phyloP scores from a whole-genome alignment of 2,888 invertebrate genomes.

The Lasioglossum pauxillum region DNA sequence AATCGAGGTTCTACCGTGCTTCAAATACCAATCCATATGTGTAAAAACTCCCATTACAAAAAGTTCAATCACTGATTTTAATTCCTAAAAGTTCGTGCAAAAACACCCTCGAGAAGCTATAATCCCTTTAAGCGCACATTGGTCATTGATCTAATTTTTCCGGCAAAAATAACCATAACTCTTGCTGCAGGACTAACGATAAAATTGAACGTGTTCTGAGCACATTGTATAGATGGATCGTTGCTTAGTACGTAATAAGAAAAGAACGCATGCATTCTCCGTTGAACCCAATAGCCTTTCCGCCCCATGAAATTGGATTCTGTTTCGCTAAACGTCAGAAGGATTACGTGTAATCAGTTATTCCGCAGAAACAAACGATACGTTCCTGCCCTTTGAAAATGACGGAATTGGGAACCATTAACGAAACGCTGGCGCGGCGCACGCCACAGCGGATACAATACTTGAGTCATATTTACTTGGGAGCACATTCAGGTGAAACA shows the following conservation, averaged over 20 bases:
- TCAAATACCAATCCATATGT: not conserved
- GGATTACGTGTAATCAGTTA: not conserved
- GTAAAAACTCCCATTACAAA: too few species aligned
- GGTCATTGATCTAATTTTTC: not conserved
- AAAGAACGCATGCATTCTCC: not conserved
- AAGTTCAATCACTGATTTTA: not conserved
- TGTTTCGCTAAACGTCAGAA: not conserved
- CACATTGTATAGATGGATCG: not conserved
- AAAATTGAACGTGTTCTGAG: not conserved
- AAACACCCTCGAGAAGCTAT: not conserved
- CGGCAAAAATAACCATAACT: not conserved
- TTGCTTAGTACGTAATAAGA: not conserved
- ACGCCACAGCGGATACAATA: not conserved
- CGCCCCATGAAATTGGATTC: not conserved
- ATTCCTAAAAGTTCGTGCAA: not conserved
- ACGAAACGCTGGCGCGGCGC: not conserved
- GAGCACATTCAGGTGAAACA: not conserved
- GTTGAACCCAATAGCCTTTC: not conserved
- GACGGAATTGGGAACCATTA: not conserved
- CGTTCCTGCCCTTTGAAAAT: not conserved
- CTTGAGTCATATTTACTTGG: not conserved
- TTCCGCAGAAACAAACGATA: not conserved
- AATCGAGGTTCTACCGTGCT: not conserved
- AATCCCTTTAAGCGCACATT: not conserved
- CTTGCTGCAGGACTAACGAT: not conserved